Conservation (phyloP, 2,888 invertebrate genomes). For the Allygus modestus region DNA sequence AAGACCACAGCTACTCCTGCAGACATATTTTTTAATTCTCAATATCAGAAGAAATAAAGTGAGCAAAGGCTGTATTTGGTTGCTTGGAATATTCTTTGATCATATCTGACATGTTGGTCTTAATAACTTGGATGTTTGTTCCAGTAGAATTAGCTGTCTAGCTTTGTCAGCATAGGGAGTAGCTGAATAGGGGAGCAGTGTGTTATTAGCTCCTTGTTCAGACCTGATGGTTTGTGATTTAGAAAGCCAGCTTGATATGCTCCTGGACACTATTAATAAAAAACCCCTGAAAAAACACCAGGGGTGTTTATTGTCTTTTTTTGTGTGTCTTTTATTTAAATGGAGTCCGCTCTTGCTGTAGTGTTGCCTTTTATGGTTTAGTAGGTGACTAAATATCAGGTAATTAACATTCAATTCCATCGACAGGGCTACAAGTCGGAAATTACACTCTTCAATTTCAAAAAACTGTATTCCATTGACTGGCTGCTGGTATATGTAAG, state of each 20-base stretch:
- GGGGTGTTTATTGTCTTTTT: no score
- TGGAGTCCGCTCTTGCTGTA: slow-evolving; percentile 18
- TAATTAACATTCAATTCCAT: background rate
- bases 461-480: background rate
- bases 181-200: background rate
- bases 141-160: background rate
- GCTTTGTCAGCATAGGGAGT: background rate
- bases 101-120: background rate
- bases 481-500: slow-evolving; percentile 26
- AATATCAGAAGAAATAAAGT: background rate
- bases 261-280: background rate
- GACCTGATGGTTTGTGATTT: background rate
- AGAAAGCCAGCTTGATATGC: background rate
- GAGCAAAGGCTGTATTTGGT: background rate
- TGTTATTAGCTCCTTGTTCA: background rate
- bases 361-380: background rate
- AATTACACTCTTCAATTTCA: slow-evolving; percentile 22
- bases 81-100: background rate
- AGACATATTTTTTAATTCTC: slow-evolving; percentile 8
- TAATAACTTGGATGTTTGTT: background rate
- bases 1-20: background rate
- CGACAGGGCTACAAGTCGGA: background rate
- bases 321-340: slow-evolving; percentile 24
- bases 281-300: no score
- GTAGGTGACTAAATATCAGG: background rate